Evolutionary conservation across 2,888 invertebrate species (phyloP).

Genomic region (Pelosia muscerda): DNA sequence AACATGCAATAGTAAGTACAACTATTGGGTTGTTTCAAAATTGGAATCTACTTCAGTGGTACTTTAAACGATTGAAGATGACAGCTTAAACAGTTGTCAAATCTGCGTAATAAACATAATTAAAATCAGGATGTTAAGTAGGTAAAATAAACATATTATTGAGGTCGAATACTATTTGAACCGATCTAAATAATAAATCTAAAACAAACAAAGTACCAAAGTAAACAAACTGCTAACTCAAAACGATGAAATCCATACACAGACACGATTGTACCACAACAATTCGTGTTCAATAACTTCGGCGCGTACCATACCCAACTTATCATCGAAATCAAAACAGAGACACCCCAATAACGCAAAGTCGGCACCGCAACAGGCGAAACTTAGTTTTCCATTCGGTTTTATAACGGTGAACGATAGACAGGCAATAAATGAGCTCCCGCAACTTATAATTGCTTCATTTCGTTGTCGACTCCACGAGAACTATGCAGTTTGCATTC

Average conservation of each 20-base stretch:
- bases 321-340: constrained; percentile 55
- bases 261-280: constrained; percentile 39
- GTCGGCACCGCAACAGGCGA: constrained; percentile 68
- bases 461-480: constrained; percentile 73
- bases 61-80: not conserved
- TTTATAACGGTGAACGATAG: constrained; percentile 82
- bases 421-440: constrained; percentile 84
- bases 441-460: constrained; percentile 85
- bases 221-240: constrained; percentile 6
- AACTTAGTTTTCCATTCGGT: constrained; percentile 79
- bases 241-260: constrained; percentile 17
- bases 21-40: constrained; percentile 15
- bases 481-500: constrained; percentile 67
- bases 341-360: constrained; percentile 61
- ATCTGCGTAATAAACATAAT: not conserved
- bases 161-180: not conserved
- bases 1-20: constrained; percentile 48
- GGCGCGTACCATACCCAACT: constrained; percentile 39
- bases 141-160: too few species aligned
- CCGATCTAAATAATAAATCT: too few species aligned
- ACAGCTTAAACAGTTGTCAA: not conserved
- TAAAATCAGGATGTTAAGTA: too few species aligned
- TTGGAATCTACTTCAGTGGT: constrained; percentile 19
- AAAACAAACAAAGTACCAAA: not conserved
- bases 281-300: constrained; percentile 50